These are phyloP conservation scores for Acrocephalus scirpaceus DNA, from an alignment of 2,797 vertebrate genomes.

Conservation along the genomic window DNA sequence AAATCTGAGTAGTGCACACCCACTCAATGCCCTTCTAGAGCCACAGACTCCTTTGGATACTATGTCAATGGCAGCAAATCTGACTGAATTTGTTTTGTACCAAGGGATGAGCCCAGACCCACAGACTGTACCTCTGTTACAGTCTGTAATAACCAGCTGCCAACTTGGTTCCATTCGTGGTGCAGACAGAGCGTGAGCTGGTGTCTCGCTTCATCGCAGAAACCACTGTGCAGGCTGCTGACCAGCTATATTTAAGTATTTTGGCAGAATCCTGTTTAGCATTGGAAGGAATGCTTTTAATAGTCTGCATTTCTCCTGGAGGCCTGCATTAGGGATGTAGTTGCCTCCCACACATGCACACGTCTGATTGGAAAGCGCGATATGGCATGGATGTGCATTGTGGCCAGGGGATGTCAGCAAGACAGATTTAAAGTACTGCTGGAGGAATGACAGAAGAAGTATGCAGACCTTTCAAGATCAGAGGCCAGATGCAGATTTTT, in stretches of 20 bases:
- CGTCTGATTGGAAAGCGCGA: neutral
- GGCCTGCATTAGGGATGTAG: neutral
- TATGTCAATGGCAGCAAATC: neutral
- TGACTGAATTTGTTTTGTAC: neutral
- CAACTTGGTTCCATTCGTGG: neutral
- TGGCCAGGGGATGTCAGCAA: neutral
- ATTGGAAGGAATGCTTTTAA: constrained; percentile 42
- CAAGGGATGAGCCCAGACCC: neutral
- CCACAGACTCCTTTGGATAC: accelerated
- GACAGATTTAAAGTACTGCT: neutral
- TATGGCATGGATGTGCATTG: neutral
- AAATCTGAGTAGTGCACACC: neutral
- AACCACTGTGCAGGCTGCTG: constrained; percentile 26
- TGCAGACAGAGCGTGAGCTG: neutral
- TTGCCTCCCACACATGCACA: neutral
- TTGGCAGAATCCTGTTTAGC: constrained; percentile 30
- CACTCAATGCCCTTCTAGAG: neutral
- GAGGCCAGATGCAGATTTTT: neutral
- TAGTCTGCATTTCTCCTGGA: constrained; percentile 16
- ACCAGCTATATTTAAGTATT: neutral
- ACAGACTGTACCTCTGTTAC: neutral
- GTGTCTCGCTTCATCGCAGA: neutral
- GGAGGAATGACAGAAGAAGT: neutral
- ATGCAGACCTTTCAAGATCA: neutral
- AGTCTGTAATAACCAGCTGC: neutral